Conservation (phyloP, 2,888 invertebrate species). For the Synergus laeviventris region DNA sequence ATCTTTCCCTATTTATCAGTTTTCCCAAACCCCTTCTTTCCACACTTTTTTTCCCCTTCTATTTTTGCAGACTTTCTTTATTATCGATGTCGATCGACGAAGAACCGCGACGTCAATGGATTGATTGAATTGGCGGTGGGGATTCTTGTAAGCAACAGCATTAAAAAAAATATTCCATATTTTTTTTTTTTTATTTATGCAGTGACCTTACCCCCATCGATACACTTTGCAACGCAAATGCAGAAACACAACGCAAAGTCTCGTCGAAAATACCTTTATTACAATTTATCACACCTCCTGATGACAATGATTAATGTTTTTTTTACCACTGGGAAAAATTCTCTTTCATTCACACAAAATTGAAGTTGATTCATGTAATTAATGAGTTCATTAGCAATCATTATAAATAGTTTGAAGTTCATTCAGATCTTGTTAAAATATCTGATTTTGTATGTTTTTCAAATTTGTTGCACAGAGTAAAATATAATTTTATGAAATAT, state of each 20-base stretch:
- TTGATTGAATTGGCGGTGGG: slow-evolving; percentile 34
- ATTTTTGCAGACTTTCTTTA: neutral
- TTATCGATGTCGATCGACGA: slow-evolving; percentile 9
- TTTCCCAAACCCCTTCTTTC: neutral
- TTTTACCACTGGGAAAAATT: neutral
- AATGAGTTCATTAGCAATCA: too few relatives aligned
- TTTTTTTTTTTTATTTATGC: slow-evolving; percentile 59
- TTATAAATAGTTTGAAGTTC: too few relatives aligned
- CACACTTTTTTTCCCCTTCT: neutral
- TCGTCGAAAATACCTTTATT: neutral
- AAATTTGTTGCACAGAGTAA: too few relatives aligned
- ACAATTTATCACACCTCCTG: neutral
- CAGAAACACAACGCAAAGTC: neutral
- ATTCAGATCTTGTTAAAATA: too few relatives aligned
- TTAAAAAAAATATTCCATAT: slow-evolving; percentile 54
- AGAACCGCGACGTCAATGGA: slow-evolving; percentile 40
- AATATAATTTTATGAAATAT: too few relatives aligned
- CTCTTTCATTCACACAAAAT: neutral
- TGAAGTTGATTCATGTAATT: neutral
- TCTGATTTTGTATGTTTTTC: too few relatives aligned
- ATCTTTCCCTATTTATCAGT: neutral
- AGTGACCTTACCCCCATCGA: slow-evolving; percentile 59
- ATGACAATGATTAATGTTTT: neutral
- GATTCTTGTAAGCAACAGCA: slow-evolving; percentile 59
- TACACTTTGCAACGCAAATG: slow-evolving; percentile 64